A percentile compares a stretch with the other conserved stretches of the same genome.
These are phyloP conservation scores for Goniozus legneri DNA, from an alignment of 1,140 invertebrate species.

Conservation along the genomic window DNA sequence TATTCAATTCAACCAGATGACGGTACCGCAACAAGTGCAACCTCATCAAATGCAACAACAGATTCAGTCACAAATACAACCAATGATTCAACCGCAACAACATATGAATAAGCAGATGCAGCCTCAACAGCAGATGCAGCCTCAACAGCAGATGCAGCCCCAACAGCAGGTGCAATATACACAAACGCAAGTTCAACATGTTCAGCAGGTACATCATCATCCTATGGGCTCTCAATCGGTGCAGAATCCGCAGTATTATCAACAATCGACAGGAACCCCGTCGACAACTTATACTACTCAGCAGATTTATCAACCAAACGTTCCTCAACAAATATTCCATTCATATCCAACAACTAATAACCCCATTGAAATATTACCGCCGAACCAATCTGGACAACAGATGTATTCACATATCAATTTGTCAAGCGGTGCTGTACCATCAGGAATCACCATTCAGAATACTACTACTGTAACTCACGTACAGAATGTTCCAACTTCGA, in stretches of 20 bases:
- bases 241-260: constrained; percentile 43
- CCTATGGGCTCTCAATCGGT: constrained; percentile 33
- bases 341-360: constrained; percentile 34
- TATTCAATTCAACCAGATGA: constrained; percentile 38
- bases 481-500: constrained; percentile 31
- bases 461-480: constrained; percentile 29
- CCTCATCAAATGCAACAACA: constrained; percentile 44
- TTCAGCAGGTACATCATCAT: constrained; percentile 41
- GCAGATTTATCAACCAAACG: constrained; percentile 40
- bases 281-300: constrained; percentile 25
- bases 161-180: constrained; percentile 25
- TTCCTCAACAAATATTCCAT: constrained; percentile 55
- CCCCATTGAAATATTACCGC: constrained; percentile 41
- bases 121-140: constrained; percentile 34
- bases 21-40: constrained; percentile 45
- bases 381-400: constrained; percentile 34
- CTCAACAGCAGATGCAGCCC: constrained; percentile 29
- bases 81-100: constrained; percentile 39
- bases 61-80: constrained; percentile 38
- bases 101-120: constrained; percentile 24
- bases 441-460: constrained; percentile 36
- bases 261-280: constrained; percentile 30
- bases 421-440: constrained; percentile 37
- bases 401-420: constrained; percentile 43
- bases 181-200: constrained; percentile 27